Evolutionary conservation across 37 sponge, comb jelly and placozoan genomes (phyloP).

Genomic region (Cliona cf. orientalis): DNA sequence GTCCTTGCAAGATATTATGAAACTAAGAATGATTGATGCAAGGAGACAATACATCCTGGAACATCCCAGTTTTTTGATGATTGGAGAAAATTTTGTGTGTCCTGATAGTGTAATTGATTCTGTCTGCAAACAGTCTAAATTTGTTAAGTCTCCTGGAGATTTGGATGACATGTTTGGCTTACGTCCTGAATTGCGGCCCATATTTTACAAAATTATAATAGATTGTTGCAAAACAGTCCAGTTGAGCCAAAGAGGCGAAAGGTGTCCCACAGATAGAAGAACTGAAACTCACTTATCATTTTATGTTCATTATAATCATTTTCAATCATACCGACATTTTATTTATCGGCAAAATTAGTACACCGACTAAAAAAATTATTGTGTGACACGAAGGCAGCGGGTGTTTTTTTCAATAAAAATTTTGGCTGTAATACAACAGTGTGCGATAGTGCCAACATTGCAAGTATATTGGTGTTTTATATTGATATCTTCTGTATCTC

Average conservation of each 20-base stretch:
- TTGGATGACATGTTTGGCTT: not conserved
- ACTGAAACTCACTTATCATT: no score
- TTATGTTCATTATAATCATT: no score
- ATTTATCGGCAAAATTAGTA: no score
- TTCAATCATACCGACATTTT: no score
- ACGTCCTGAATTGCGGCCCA: not conserved
- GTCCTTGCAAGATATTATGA: not conserved
- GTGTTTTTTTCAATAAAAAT: no score
- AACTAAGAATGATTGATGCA: not conserved
- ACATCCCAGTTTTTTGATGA: constrained; percentile 5
- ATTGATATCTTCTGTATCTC: no score
- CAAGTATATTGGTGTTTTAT: no score
- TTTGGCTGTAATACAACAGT: no score
- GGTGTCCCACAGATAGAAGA: no score
- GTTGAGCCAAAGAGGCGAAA: not conserved
- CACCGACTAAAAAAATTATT: no score
- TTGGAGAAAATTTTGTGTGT: constrained; percentile 1
- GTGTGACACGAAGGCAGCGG: no score
- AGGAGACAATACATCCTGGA: not conserved
- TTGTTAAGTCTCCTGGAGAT: not conserved
- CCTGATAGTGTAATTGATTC: not conserved
- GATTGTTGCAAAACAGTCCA: not conserved
- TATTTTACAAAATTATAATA: not conserved
- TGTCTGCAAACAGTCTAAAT: not conserved
- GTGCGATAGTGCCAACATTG: no score